These are phyloP conservation scores for Andrena chrysosceles DNA, from an alignment of 2,888 invertebrate species.

Conservation along the genomic window DNA sequence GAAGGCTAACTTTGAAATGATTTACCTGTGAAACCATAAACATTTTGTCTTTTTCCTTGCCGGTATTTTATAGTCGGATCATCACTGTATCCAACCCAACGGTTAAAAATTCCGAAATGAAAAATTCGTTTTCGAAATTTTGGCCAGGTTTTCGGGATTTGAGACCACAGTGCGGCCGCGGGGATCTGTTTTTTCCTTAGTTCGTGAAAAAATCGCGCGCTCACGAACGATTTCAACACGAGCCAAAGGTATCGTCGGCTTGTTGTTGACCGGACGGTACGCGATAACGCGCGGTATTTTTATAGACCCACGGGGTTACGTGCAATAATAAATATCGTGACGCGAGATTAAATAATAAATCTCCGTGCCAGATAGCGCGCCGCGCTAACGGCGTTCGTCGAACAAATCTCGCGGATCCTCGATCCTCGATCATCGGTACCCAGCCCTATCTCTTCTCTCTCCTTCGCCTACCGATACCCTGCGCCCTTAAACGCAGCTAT, in stretches of 20 bases:
- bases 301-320: constrained; percentile 77
- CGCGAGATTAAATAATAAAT: constrained; percentile 82
- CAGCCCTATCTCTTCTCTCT: neutral
- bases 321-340: constrained; percentile 82
- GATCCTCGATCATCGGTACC: constrained; percentile 1
- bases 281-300: constrained; percentile 76
- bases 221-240: constrained; percentile 60
- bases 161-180: too few species aligned
- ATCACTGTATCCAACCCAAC: too few species aligned
- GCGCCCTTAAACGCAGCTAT: too few species aligned
- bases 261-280: constrained; percentile 75
- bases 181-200: constrained; percentile 36
- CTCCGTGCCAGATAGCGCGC: constrained; percentile 76
- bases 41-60: too few species aligned
- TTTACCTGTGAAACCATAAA: too few species aligned
- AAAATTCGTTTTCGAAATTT: too few species aligned
- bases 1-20: too few species aligned
- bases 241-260: constrained; percentile 69
- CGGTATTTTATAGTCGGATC: too few species aligned
- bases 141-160: too few species aligned
- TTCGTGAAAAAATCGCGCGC: constrained; percentile 28
- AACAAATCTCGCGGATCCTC: constrained; percentile 28
- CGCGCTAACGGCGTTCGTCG: constrained; percentile 27
- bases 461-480: neutral
- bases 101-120: too few species aligned